phyloP scores from a whole-genome alignment of 2,797 vertebrate species.

The Molossus molossus region DNA sequence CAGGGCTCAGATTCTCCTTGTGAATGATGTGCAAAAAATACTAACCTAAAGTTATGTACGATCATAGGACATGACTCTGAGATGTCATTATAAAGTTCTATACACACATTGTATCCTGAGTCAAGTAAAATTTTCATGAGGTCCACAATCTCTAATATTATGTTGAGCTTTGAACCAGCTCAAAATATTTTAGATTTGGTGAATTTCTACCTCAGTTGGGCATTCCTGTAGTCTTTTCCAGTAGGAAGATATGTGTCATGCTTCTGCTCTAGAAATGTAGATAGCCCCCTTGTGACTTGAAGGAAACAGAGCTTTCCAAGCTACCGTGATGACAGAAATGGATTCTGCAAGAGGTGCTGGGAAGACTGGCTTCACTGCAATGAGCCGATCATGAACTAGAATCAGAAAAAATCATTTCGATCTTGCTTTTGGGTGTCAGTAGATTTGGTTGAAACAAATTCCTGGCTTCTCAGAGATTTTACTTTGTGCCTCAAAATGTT shows the following conservation, averaged over 20 bases:
- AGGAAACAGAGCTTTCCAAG: neutral
- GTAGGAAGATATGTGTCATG: neutral
- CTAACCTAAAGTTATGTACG: neutral
- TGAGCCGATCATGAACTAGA: neutral
- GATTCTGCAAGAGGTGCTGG: neutral
- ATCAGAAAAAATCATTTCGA: neutral
- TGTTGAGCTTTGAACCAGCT: neutral
- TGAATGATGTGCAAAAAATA: slow-evolving; percentile 60
- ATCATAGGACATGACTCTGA: slow-evolving; percentile 35
- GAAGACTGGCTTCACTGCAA: neutral
- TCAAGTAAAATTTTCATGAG: slow-evolving; percentile 4
- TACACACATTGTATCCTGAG: neutral
- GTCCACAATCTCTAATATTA: neutral
- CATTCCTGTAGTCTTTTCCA: neutral
- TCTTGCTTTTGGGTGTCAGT: neutral
- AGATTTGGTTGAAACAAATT: slow-evolving; percentile 37
- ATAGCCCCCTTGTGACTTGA: neutral
- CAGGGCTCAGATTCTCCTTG: slow-evolving; percentile 62
- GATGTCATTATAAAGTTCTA: slow-evolving; percentile 22
- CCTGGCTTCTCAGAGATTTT: neutral
- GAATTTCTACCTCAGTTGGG: neutral
- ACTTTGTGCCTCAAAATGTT: neutral
- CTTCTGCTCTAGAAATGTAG: neutral
- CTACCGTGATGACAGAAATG: neutral
- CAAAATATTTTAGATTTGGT: slow-evolving; percentile 28